phyloP scores from a whole-genome alignment of 2,797 vertebrate species.

The Anas acuta region DNA sequence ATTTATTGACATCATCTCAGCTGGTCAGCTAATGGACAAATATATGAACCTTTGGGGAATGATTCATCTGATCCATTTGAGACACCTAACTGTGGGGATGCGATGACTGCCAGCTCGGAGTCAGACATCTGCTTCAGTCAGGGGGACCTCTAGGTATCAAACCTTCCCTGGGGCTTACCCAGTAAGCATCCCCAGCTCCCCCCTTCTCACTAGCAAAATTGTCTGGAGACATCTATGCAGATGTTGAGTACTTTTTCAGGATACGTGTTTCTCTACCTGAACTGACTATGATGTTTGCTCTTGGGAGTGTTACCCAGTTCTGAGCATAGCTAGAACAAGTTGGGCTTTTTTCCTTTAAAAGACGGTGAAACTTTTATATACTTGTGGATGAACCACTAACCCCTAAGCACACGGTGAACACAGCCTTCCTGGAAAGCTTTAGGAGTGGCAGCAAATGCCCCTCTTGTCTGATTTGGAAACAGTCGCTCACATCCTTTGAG shows the following conservation, averaged over 20 bases:
- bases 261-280: background rate
- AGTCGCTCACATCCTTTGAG: background rate
- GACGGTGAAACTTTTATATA: background rate
- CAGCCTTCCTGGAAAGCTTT: background rate
- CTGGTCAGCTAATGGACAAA: background rate
- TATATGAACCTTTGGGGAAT: background rate
- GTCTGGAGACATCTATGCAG: background rate
- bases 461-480: background rate
- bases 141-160: background rate
- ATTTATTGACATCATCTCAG: background rate
- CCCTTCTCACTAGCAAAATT: background rate
- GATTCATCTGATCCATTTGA: background rate
- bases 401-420: background rate
- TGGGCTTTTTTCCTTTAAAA: background rate
- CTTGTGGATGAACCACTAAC: background rate
- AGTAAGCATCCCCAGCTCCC: background rate
- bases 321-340: background rate
- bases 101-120: background rate
- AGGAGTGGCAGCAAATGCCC: background rate
- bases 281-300: background rate
- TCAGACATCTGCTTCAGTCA: background rate
- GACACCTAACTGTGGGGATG: rapidly evolving
- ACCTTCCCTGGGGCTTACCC: background rate
- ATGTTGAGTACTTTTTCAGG: background rate
- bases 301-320: background rate